Conservation (phyloP, 64 coral and sea anemone genomes). For the Orbicella faveolata region DNA sequence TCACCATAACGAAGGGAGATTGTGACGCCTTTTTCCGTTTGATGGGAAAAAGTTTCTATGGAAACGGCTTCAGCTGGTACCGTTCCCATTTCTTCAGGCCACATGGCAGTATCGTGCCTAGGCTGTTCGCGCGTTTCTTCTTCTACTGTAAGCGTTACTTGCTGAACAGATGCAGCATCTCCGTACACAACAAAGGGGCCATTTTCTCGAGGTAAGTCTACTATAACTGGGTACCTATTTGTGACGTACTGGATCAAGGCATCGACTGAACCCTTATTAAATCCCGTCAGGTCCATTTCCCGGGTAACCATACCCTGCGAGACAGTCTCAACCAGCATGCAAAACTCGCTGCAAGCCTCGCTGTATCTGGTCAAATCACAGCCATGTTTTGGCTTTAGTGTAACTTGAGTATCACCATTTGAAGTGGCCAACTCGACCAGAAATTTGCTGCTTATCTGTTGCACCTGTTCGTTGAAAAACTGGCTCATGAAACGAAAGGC, state of each 20-base stretch:
- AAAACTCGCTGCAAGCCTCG: not conserved
- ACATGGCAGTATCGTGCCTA: not conserved
- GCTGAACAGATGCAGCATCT: constrained; percentile 8
- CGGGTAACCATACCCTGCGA: constrained; percentile 23
- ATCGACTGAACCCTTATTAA: not conserved
- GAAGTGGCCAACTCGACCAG: not conserved
- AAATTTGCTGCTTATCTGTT: not conserved
- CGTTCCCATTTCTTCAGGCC: not conserved
- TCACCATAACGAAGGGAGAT: constrained; percentile 68
- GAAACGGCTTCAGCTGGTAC: not conserved
- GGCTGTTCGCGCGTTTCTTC: not conserved
- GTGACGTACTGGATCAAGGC: not conserved
- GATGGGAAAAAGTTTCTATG: not conserved
- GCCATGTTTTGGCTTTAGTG: not conserved
- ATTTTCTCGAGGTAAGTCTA: not conserved
- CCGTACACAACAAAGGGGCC: constrained; percentile 9
- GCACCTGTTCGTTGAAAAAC: not conserved
- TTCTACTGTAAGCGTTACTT: not conserved
- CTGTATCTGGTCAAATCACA: constrained; percentile 1
- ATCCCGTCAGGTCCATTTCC: not conserved
- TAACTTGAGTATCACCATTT: not conserved
- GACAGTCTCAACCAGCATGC: not conserved
- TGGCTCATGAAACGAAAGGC: not conserved
- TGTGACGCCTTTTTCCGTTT: constrained; percentile 13
- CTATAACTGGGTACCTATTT: constrained; percentile 7